These are phyloP conservation scores for Ischnura elegans DNA, from an alignment of 2,888 invertebrate species.

Conservation along the genomic window DNA sequence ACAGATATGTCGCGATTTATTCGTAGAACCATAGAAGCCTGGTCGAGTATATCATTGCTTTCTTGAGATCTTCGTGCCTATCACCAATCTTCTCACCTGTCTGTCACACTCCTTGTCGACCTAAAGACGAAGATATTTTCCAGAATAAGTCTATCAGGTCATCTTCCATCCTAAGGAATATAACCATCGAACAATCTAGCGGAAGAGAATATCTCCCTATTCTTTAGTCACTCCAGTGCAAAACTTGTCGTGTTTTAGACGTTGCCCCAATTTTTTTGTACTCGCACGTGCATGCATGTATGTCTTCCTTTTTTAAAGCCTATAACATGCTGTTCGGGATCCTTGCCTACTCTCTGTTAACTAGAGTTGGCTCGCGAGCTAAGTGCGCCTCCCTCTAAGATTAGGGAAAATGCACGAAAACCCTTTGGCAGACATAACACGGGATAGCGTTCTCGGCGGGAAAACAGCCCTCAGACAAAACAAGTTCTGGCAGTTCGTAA, in stretches of 20 bases:
- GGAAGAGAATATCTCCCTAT: too few relatives aligned
- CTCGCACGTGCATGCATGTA: background rate
- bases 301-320: background rate
- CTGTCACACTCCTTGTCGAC: background rate
- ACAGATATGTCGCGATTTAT: too few relatives aligned
- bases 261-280: background rate
- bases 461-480: conserved; percentile 1
- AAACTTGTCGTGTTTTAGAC: background rate
- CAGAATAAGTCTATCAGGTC: too few relatives aligned
- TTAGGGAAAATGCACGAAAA: conserved; percentile 36
- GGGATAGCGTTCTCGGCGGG: conserved; percentile 42
- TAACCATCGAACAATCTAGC: too few relatives aligned
- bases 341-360: conserved; percentile 36
- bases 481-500: conserved; percentile 42
- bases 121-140: background rate
- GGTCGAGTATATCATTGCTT: background rate
- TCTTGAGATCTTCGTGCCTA: background rate
- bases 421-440: conserved; percentile 49
- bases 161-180: background rate
- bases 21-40: too few relatives aligned
- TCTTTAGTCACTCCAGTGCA: background rate
- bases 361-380: conserved; percentile 22
- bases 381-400: conserved; percentile 39
- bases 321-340: background rate
- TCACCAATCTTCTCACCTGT: background rate